These are phyloP conservation scores for Vidua chalybeata DNA, from an alignment of 2,113 vertebrate species.

Conservation along the genomic window DNA sequence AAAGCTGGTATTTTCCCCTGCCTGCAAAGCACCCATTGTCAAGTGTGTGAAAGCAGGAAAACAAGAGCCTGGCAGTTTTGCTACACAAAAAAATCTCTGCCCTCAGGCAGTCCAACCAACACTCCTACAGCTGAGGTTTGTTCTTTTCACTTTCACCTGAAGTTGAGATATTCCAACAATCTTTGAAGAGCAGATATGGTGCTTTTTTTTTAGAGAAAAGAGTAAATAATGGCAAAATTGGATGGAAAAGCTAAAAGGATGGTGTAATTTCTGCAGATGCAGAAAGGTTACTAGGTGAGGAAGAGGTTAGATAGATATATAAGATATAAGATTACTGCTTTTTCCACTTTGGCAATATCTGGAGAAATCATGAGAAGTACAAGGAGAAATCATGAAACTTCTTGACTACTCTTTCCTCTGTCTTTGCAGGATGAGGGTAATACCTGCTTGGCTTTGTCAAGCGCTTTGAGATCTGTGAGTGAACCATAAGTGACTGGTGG, in stretches of 20 bases:
- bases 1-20: background rate
- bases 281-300: background rate
- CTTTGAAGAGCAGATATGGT: fast-evolving
- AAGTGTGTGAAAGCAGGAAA: background rate
- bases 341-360: background rate
- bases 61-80: background rate
- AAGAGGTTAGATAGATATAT: background rate
- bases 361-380: background rate
- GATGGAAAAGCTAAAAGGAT: background rate
- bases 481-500: fast-evolving
- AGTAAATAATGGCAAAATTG: background rate
- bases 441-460: background rate
- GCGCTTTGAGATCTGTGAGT: background rate
- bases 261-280: background rate
- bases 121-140: background rate
- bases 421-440: background rate
- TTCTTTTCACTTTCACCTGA: background rate
- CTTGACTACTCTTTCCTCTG: background rate
- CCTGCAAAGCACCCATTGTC: fast-evolving
- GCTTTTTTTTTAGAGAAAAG: background rate
- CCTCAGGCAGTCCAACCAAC: background rate
- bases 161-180: background rate
- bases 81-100: background rate
- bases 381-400: background rate
- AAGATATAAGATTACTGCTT: background rate